These are phyloP conservation scores for Pseudolycoriella hygida DNA, from an alignment of 2,888 invertebrate genomes.

Conservation along the genomic window DNA sequence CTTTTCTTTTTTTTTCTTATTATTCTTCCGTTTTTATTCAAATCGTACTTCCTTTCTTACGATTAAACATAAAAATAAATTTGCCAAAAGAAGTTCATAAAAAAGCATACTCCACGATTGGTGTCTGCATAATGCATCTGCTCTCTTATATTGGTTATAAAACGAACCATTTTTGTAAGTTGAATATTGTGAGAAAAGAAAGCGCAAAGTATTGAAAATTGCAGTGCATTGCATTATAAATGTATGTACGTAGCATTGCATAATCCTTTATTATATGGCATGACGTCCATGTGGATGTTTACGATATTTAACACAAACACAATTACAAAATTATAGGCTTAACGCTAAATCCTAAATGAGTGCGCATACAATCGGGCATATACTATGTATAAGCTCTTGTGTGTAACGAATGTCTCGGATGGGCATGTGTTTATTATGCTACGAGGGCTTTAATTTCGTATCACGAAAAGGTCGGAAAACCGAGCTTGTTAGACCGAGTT, in stretches of 20 bases:
- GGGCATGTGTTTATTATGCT: too few relatives aligned
- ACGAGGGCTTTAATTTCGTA: too few relatives aligned
- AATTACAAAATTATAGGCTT: too few relatives aligned
- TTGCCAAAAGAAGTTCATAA: neutral
- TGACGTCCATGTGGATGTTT: too few relatives aligned
- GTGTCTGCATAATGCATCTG: slow-evolving; percentile 3
- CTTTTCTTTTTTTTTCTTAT: neutral
- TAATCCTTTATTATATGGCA: neutral
- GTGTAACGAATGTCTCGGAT: too few relatives aligned
- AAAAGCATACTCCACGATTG: neutral
- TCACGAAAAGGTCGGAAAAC: too few relatives aligned
- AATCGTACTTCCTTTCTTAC: neutral
- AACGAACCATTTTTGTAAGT: neutral
- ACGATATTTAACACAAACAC: too few relatives aligned
- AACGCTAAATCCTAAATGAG: too few relatives aligned
- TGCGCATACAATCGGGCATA: too few relatives aligned
- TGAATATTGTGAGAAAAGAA: slow-evolving; percentile 4
- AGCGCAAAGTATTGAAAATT: neutral
- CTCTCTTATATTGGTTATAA: neutral
- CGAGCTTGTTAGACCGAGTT: too few relatives aligned
- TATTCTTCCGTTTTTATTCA: neutral
- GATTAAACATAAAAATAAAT: too few relatives aligned
- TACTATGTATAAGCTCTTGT: too few relatives aligned
- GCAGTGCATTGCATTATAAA: neutral
- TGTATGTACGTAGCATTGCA: neutral